Evolutionary conservation across 2,113 vertebrate genomes (phyloP).

Genomic region (Leptocoma aspasia): DNA sequence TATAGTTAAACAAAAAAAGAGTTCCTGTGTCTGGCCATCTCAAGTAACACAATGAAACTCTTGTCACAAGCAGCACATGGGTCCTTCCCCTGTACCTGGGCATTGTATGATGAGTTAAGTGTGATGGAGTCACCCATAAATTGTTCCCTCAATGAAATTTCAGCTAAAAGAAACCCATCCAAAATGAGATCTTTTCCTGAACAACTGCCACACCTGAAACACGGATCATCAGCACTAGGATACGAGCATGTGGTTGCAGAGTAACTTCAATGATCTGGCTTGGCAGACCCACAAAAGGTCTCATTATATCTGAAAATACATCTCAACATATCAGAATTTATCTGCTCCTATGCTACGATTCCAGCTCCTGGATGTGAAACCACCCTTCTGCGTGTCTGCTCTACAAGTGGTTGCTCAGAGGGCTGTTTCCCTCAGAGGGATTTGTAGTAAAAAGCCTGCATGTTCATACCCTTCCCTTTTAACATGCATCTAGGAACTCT

Average conservation of each 20-base stretch:
- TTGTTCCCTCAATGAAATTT: neutral
- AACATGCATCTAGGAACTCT: neutral
- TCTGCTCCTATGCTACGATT: neutral
- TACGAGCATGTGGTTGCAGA: neutral
- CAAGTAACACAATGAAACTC: neutral
- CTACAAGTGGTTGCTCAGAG: neutral
- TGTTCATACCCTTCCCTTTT: neutral
- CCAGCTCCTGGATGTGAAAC: neutral
- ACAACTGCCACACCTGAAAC: neutral
- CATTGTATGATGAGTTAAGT: neutral
- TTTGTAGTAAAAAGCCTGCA: neutral
- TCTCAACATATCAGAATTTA: neutral
- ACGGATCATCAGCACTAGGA: neutral
- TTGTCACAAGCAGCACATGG: neutral
- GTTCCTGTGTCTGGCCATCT: neutral
- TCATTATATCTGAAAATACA: neutral
- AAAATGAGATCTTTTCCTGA: neutral
- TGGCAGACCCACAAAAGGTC: neutral
- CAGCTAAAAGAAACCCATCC: neutral
- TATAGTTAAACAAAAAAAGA: neutral
- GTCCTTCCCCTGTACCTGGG: neutral
- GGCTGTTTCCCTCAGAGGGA: neutral
- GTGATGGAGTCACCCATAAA: neutral
- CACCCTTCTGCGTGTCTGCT: neutral
- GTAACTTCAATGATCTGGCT: neutral